phyloP scores from a whole-genome alignment of 2,888 invertebrate genomes.

The Eupithecia abbreviata region DNA sequence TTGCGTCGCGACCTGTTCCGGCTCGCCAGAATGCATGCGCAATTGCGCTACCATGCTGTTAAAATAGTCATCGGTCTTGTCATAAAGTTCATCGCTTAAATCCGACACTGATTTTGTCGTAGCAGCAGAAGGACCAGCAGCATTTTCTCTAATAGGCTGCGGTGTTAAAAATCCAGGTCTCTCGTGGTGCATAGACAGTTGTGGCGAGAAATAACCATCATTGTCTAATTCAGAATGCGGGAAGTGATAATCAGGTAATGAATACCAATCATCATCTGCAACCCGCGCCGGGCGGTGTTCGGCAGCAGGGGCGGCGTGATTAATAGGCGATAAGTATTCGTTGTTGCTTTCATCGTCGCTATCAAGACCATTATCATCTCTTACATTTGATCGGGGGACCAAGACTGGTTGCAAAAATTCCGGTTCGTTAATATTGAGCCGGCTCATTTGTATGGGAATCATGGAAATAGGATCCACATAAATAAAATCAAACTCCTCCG shows the following conservation, averaged over 20 bases:
- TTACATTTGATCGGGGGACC: neutral
- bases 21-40: neutral
- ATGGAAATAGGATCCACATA: neutral
- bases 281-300: neutral
- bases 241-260: neutral
- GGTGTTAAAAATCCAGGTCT: neutral
- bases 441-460: neutral
- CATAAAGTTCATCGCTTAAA: neutral
- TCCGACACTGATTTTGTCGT: neutral
- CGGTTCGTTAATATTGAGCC: constrained; percentile 15
- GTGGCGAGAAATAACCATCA: neutral
- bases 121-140: neutral
- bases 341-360: neutral
- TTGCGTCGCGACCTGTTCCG: neutral
- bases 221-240: neutral
- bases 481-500: neutral
- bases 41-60: neutral
- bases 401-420: constrained; percentile 13
- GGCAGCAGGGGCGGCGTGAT: neutral
- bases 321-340: neutral
- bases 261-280: neutral
- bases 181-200: neutral
- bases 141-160: neutral
- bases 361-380: neutral
- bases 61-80: neutral